Conservation (phyloP, 2,113 vertebrate species). For the Zosterops japonicus region DNA sequence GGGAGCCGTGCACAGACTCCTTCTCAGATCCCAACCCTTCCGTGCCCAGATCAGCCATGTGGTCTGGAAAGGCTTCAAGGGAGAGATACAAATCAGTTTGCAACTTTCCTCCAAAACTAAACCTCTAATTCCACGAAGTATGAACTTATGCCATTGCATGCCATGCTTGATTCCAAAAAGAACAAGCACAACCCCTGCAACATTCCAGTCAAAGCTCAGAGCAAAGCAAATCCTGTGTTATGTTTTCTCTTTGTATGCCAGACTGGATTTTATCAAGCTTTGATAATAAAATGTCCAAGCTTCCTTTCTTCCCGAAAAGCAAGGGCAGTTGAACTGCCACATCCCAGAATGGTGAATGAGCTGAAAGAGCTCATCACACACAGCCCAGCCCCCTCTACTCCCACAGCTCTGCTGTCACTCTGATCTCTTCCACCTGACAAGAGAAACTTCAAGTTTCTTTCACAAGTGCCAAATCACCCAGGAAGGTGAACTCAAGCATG, state of each 20-base stretch:
- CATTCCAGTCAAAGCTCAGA: not conserved
- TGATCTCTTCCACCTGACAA: not conserved
- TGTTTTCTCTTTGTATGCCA: not conserved
- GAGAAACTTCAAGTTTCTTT: not conserved
- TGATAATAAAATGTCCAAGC: not conserved
- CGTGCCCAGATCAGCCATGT: constrained; percentile 79
- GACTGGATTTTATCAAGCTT: not conserved
- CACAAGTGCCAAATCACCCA: not conserved
- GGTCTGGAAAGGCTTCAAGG: constrained; percentile 82
- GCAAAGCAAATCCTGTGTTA: not conserved
- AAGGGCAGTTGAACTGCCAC: not conserved
- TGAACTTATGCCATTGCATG: not conserved
- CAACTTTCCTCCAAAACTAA: not conserved
- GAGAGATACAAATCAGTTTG: not conserved
- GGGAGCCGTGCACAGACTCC: constrained; percentile 82
- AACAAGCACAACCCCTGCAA: not conserved
- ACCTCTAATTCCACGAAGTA: not conserved
- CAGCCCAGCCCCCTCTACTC: not conserved
- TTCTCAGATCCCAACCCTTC: constrained; percentile 85
- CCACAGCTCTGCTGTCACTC: not conserved
- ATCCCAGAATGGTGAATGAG: not conserved
- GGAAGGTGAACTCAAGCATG: not conserved
- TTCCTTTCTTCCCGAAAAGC: not conserved
- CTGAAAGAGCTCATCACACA: not conserved
- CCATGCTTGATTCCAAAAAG: not conserved